phyloP scores from a whole-genome alignment of 1,140 invertebrate genomes.

The Drosophila albomicans region DNA sequence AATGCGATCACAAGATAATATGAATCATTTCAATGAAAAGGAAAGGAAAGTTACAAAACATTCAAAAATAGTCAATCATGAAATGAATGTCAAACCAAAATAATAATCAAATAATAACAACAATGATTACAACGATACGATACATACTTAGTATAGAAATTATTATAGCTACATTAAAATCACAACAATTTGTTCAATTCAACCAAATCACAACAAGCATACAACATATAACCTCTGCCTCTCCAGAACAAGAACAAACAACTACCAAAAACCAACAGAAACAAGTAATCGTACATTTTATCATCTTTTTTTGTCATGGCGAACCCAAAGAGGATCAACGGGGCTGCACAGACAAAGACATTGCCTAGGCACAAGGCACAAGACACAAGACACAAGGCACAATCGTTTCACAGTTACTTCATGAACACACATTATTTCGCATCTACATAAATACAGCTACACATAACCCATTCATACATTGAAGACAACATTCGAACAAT shows the following conservation, averaged over 20 bases:
- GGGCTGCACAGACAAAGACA: conserved; percentile 20
- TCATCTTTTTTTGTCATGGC: conserved; percentile 57
- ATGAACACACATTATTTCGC: conserved; percentile 10
- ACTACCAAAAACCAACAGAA: conserved; percentile 50
- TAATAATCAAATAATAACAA: conserved; percentile 2
- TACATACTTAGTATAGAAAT: not conserved
- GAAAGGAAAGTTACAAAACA: conserved; percentile 4
- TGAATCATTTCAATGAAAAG: conserved; percentile 15
- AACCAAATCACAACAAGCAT: conserved; percentile 75
- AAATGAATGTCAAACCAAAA: conserved; percentile 7
- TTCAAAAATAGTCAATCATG: conserved; percentile 11
- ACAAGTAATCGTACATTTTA: conserved; percentile 61
- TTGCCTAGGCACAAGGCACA: conserved; percentile 19
- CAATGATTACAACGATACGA: conserved; percentile 48
- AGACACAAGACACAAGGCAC: conserved; percentile 14
- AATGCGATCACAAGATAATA: conserved; percentile 5
- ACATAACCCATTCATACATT: conserved; percentile 21
- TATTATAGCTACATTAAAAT: conserved; percentile 15
- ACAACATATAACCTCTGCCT: conserved; percentile 55
- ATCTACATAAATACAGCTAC: conserved; percentile 23
- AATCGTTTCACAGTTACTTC: conserved; percentile 18
- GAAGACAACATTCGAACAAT: conserved; percentile 35
- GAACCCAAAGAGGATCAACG: conserved; percentile 42
- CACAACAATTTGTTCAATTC: conserved; percentile 15
- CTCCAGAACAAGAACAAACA: conserved; percentile 38